Conservation (phyloP, 1,140 invertebrate genomes). For the Drosophila malerkotliana region DNA sequence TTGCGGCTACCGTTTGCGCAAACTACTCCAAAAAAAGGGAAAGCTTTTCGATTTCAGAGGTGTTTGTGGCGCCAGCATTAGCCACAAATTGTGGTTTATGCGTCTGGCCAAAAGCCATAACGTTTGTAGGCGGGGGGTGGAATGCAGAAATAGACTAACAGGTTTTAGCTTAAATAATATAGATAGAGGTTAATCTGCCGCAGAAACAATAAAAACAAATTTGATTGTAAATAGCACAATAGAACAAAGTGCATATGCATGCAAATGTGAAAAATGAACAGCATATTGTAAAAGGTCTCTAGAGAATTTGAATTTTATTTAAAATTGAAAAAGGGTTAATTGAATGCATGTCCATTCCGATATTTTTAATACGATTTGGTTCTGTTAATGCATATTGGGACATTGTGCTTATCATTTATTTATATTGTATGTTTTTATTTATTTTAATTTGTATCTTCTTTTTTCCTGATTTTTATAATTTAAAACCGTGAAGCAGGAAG, state of each 20-base stretch:
- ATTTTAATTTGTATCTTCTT: slow-evolving; percentile 21
- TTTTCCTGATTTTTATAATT: slow-evolving; percentile 27
- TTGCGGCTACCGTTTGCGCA: slow-evolving; percentile 57
- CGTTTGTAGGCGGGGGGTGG: slow-evolving; percentile 1
- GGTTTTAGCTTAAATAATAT: not conserved
- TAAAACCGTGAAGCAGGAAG: slow-evolving; percentile 15
- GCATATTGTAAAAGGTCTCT: not conserved
- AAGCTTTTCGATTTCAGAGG: slow-evolving; percentile 49
- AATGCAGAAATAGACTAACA: slow-evolving; percentile 7
- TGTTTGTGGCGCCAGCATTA: slow-evolving; percentile 62
- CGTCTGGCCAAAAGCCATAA: slow-evolving; percentile 49
- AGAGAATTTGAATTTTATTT: slow-evolving; percentile 12
- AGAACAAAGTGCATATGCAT: not conserved
- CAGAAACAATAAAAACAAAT: slow-evolving; percentile 27
- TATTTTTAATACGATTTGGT: slow-evolving; percentile 13
- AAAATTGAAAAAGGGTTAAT: slow-evolving; percentile 1
- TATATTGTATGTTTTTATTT: not conserved
- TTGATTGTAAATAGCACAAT: slow-evolving; percentile 8
- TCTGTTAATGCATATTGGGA: not conserved
- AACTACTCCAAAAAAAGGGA: slow-evolving; percentile 52
- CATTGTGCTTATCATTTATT: slow-evolving; percentile 1
- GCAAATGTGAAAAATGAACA: not conserved
- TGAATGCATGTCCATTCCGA: not conserved
- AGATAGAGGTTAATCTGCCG: slow-evolving; percentile 28
- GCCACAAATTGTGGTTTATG: slow-evolving; percentile 68